These are phyloP conservation scores for Strongylocentrotus purpuratus DNA, from an alignment of 35 echinoderm and acorn worm species.

Conservation along the genomic window DNA sequence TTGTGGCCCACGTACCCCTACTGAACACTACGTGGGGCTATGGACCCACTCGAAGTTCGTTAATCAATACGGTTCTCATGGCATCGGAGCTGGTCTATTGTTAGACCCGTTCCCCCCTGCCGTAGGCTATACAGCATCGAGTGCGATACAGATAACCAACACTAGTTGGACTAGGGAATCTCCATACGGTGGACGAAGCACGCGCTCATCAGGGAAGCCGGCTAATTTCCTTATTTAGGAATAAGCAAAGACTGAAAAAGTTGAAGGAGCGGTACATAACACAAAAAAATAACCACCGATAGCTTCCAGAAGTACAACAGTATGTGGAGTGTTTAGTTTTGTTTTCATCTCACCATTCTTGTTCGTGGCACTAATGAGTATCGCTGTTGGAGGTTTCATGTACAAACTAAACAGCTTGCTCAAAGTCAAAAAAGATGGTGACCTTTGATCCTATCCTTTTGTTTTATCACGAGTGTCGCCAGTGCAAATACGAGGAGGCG, in stretches of 20 bases:
- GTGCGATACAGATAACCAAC: not conserved
- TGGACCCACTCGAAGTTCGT: constrained; percentile 16
- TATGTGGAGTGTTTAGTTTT: not conserved
- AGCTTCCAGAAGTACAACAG: not conserved
- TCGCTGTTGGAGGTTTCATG: not conserved
- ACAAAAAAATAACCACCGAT: not conserved
- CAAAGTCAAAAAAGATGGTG: not conserved
- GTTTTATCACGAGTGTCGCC: not conserved
- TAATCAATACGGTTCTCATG: constrained; percentile 53
- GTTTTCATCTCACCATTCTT: not conserved
- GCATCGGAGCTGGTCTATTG: not conserved
- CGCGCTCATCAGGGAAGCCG: not conserved
- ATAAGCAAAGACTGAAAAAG: not conserved
- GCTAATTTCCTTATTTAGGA: not conserved
- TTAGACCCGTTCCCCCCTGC: not conserved
- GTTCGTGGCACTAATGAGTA: not conserved
- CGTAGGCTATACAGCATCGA: not conserved
- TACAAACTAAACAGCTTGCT: not conserved
- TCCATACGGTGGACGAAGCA: not conserved
- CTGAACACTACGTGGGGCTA: not conserved
- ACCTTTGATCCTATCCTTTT: not conserved
- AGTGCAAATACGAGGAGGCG: not conserved
- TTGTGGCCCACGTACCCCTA: not conserved
- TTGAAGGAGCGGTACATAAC: not conserved
- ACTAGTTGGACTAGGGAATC: not conserved